Percentiles rank a stretch among this genome's conserved stretches.
These are phyloP conservation scores for Drosophila siamana DNA, from an alignment of 2,888 invertebrate species.

Conservation along the genomic window DNA sequence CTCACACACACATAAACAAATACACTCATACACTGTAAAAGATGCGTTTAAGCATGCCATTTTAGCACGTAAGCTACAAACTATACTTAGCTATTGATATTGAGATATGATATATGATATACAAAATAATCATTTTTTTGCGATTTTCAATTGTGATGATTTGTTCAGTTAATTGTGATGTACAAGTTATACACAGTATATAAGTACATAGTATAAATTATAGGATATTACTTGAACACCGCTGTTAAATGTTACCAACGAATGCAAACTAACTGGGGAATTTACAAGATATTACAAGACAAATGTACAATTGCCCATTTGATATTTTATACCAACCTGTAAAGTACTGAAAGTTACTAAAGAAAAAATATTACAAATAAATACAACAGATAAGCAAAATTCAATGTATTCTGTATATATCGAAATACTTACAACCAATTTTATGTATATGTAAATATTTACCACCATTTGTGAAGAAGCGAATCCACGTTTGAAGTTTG, in stretches of 20 bases:
- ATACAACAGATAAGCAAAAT: conserved; percentile 29
- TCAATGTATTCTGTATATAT: conserved; percentile 6
- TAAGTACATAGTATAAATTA: conserved; percentile 6
- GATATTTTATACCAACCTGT: conserved; percentile 61
- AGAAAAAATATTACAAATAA: conserved; percentile 10
- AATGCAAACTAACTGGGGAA: conserved; percentile 32
- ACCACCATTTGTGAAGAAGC: neutral
- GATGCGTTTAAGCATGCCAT: conserved; percentile 66
- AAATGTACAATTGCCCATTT: conserved; percentile 39
- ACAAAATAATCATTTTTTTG: conserved; percentile 11
- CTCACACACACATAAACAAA: conserved; percentile 2
- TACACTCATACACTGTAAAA: conserved; percentile 32
- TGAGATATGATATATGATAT: conserved; percentile 17
- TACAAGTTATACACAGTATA: conserved; percentile 25
- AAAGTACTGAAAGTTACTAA: conserved; percentile 52
- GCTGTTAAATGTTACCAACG: conserved; percentile 71
- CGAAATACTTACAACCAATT: neutral
- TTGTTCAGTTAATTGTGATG: conserved; percentile 52
- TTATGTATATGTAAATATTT: conserved; percentile 24
- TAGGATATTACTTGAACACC: conserved; percentile 22
- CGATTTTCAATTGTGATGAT: conserved; percentile 53
- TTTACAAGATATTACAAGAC: conserved; percentile 24
- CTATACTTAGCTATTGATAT: conserved; percentile 16
- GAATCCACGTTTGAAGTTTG: conserved; percentile 17
- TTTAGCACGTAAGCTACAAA: conserved; percentile 45